A percentile compares a stretch with the other conserved stretches of the same genome.
phyloP scores from a whole-genome alignment of 2,888 invertebrate species.

The Nineta flava region DNA sequence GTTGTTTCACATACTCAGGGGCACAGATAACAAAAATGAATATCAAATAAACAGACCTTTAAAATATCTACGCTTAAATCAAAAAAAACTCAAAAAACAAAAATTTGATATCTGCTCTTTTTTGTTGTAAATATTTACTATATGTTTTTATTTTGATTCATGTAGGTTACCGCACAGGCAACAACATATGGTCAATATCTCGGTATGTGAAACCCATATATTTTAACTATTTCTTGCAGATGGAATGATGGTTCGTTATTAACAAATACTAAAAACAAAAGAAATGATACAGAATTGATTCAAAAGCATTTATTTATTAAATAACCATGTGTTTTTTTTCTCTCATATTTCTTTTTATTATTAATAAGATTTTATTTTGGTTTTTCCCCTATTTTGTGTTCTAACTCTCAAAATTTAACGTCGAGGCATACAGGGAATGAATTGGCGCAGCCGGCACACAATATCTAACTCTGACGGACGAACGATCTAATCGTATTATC shows the following conservation, averaged over 20 bases:
- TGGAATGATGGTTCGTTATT: neutral
- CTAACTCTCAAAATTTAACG: no score
- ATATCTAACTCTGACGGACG: no score
- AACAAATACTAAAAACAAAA: neutral
- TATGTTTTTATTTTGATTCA: neutral
- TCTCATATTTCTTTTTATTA: neutral
- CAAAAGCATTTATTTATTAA: neutral
- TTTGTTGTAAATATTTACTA: neutral
- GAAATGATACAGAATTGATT: neutral
- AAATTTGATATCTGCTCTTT: no score
- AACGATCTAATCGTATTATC: no score
- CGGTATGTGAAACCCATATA: neutral
- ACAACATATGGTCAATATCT: neutral
- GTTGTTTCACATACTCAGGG: no score
- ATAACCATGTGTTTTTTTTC: neutral
- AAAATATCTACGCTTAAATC: no score
- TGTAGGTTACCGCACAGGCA: constrained; percentile 1
- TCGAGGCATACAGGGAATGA: no score
- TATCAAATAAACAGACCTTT: no score
- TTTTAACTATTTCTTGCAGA: neutral
- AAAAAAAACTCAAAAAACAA: no score
- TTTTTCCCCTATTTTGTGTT: neutral
- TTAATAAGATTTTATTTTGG: neutral
- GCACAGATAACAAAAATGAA: no score
- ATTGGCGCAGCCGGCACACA: no score